phyloP scores from a whole-genome alignment of 2,113 vertebrate species.

The Hippotragus niger region DNA sequence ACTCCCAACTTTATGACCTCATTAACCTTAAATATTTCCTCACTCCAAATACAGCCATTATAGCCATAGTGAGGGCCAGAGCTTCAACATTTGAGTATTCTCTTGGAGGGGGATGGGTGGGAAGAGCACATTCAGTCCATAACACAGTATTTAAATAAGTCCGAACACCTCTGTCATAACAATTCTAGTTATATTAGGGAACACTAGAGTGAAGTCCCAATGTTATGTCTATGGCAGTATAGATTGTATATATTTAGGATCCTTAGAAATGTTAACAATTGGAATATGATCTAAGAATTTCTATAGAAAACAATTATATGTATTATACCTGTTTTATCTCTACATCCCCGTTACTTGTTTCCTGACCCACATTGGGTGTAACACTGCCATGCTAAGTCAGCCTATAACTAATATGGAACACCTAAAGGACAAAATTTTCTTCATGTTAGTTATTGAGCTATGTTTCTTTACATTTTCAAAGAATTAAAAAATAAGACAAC shows the following conservation, averaged over 20 bases:
- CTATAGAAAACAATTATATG: neutral
- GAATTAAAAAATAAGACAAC: conserved; percentile 21
- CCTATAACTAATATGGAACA: neutral
- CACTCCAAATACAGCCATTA: neutral
- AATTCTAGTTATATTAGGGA: neutral
- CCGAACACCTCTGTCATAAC: neutral
- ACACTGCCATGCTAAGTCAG: neutral
- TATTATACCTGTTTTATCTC: neutral
- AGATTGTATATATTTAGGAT: neutral
- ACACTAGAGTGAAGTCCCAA: neutral
- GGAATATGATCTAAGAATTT: neutral
- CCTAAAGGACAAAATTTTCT: neutral
- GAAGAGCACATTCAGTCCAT: neutral
- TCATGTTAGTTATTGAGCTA: neutral
- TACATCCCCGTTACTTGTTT: neutral
- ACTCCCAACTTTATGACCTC: neutral
- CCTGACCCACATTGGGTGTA: neutral
- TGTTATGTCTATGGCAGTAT: neutral
- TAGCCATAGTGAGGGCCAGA: neutral
- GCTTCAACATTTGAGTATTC: neutral
- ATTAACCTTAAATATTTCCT: neutral
- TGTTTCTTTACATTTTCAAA: conserved; percentile 8
- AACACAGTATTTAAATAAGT: neutral
- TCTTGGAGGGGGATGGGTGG: neutral
- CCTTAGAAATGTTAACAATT: neutral